phyloP scores from a whole-genome alignment of 2,888 invertebrate species.

The Rotaria sp. region DNA sequence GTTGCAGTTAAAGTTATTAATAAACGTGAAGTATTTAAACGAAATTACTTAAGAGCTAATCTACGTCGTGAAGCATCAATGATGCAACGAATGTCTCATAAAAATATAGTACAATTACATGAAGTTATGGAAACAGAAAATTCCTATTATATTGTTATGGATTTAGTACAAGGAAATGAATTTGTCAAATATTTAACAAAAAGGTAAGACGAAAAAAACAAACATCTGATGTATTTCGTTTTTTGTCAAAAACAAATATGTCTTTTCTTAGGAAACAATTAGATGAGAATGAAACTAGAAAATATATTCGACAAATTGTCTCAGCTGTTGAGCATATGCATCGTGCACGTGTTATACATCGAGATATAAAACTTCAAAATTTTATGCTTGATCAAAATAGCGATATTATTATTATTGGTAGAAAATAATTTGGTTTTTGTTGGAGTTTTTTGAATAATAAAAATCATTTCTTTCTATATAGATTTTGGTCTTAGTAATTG shows the following conservation, averaged over 20 bases:
- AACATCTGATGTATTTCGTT: neutral
- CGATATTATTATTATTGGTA: constrained; percentile 50
- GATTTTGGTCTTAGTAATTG: constrained; percentile 49
- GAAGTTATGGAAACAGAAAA: constrained; percentile 52
- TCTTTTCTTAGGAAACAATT: constrained; percentile 44
- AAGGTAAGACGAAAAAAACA: constrained; percentile 40
- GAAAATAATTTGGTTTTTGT: constrained; percentile 31
- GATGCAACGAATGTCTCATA: constrained; percentile 48
- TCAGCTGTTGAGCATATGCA: constrained; percentile 50
- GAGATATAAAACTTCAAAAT: constrained; percentile 50
- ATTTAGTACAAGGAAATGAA: constrained; percentile 47
- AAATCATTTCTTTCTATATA: constrained; percentile 37
- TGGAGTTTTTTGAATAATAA: neutral
- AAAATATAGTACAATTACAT: constrained; percentile 47
- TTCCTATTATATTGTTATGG: constrained; percentile 50
- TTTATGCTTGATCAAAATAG: constrained; percentile 46
- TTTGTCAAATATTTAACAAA: constrained; percentile 46
- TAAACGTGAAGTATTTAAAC: constrained; percentile 46
- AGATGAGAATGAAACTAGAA: constrained; percentile 46
- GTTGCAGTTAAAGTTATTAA: constrained; percentile 51
- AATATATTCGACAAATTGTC: constrained; percentile 48
- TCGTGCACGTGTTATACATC: constrained; percentile 43
- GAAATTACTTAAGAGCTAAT: constrained; percentile 47
- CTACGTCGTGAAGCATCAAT: constrained; percentile 49
- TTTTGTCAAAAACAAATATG: too few species aligned